phyloP scores from a whole-genome alignment of 1,140 invertebrate species.

The Mycetomoellerius zeteki region DNA sequence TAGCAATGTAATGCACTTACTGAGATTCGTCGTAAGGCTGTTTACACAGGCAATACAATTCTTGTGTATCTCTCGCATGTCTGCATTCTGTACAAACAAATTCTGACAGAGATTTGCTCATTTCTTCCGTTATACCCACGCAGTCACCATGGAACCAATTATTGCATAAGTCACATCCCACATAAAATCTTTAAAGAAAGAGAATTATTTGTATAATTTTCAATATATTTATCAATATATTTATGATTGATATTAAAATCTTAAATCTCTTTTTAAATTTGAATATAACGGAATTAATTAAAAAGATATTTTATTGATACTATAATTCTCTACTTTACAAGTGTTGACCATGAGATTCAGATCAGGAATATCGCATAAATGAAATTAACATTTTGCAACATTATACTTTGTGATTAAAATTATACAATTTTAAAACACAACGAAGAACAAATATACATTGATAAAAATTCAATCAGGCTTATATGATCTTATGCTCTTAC shows the following conservation, averaged over 20 bases:
- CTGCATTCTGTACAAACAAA: constrained; percentile 96
- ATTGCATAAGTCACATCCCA: constrained; percentile 98
- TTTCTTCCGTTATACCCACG: constrained; percentile 97
- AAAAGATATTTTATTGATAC: constrained; percentile 2
- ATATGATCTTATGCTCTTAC: constrained; percentile 84
- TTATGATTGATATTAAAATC: not conserved
- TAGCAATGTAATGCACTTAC: constrained; percentile 88
- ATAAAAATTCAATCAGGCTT: not conserved
- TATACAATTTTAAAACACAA: not conserved
- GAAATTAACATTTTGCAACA: not conserved
- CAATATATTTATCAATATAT: not conserved
- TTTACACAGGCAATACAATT: constrained; percentile 98
- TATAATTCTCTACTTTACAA: not conserved
- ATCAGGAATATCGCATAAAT: not conserved
- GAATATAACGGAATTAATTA: constrained; percentile 18
- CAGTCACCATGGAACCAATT: constrained; percentile 99
- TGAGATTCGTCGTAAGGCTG: constrained; percentile 99
- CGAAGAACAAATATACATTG: not conserved
- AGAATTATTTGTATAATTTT: not conserved
- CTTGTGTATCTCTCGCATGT: constrained; percentile 94
- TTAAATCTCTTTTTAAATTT: not conserved
- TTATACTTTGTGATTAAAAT: not conserved
- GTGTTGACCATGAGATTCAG: not conserved
- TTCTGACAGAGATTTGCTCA: constrained; percentile 96
- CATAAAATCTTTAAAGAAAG: constrained; percentile 93